phyloP scores from a whole-genome alignment of 2,797 vertebrate genomes.

The Urophycis tenuis region DNA sequence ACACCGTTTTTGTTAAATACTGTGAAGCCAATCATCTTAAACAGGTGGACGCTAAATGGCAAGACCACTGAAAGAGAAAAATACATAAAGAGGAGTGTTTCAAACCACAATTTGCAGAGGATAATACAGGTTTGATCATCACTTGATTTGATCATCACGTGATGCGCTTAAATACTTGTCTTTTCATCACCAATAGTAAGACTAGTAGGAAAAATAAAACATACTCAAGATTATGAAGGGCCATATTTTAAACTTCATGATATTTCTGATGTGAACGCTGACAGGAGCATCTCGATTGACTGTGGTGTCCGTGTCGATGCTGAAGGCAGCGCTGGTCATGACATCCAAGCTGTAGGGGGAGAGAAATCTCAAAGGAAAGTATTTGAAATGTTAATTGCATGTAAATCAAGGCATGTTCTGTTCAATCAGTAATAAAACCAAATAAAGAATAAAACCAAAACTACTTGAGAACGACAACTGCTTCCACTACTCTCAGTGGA shows the following conservation, averaged over 20 bases:
- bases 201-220: constrained; percentile 12
- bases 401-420: not conserved
- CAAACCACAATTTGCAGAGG: not conserved
- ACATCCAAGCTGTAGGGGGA: constrained; percentile 76
- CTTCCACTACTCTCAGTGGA: no score
- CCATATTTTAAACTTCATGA: constrained; percentile 62
- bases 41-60: constrained; percentile 47
- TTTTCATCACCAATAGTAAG: not conserved
- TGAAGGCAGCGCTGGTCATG: constrained; percentile 75
- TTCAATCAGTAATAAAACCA: not conserved
- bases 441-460: no score
- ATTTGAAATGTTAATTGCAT: not conserved
- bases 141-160: no score
- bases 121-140: not conserved
- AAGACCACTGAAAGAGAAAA: constrained; percentile 60
- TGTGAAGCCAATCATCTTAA: constrained; percentile 55
- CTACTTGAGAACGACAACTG: no score
- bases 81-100: not conserved
- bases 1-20: constrained; percentile 38
- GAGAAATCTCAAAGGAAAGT: constrained; percentile 59
- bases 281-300: constrained; percentile 73
- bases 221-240: constrained; percentile 43
- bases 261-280: constrained; percentile 63
- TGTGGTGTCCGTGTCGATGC: constrained; percentile 74
- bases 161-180: no score